Percentiles rank a stretch among this genome's conserved stretches.
Conservation (phyloP, 1,140 invertebrate species). For the Magallana angulata region DNA sequence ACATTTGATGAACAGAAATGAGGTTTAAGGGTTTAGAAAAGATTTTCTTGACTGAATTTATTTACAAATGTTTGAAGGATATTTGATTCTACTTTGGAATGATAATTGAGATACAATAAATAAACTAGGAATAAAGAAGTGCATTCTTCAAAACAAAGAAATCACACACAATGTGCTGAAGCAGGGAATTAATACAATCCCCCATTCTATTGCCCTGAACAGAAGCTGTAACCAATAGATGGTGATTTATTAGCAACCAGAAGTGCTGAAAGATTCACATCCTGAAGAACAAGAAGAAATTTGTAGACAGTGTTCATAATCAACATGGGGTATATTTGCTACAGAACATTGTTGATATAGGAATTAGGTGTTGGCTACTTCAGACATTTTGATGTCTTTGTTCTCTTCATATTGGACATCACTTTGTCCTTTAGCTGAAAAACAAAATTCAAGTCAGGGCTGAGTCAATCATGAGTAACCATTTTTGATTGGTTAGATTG, state of each 20-base stretch:
- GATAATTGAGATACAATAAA: too few relatives aligned
- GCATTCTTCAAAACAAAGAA: too few relatives aligned
- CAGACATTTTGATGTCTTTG: not conserved
- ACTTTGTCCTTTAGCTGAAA: not conserved
- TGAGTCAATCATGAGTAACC: too few relatives aligned
- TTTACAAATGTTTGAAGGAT: too few relatives aligned
- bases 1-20: too few relatives aligned
- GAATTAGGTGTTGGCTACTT: slow-evolving; percentile 8
- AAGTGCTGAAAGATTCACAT: slow-evolving; percentile 29
- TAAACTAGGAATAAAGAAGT: too few relatives aligned
- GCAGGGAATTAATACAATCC: not conserved
- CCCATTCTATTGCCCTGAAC: not conserved
- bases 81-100: too few relatives aligned
- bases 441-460: not conserved
- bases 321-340: not conserved
- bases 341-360: not conserved
- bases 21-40: too few relatives aligned
- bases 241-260: slow-evolving; percentile 25
- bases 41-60: too few relatives aligned
- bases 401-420: not conserved
- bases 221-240: slow-evolving; percentile 8
- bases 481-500: too few relatives aligned
- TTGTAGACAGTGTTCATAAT: slow-evolving; percentile 25
- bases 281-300: not conserved
- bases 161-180: not conserved